These are phyloP conservation scores for Grammomys dolichurus DNA, from an alignment of 2,113 vertebrate species.

Conservation along the genomic window DNA sequence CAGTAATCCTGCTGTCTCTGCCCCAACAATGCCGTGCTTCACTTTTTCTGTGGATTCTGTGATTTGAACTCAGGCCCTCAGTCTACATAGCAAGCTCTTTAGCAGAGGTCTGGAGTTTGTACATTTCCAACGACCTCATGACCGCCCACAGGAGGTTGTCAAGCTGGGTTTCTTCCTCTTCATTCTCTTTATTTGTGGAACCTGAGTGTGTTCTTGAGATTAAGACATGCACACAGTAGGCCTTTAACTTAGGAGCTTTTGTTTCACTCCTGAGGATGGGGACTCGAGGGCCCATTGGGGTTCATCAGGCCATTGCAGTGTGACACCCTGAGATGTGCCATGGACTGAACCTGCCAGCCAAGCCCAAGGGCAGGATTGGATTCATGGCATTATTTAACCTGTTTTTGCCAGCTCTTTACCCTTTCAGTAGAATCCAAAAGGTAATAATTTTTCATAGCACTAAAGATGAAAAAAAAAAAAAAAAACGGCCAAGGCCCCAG, in stretches of 20 bases:
- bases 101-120: not conserved
- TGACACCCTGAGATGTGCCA: not conserved
- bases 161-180: not conserved
- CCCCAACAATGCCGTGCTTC: not conserved
- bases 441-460: constrained; percentile 8
- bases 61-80: not conserved
- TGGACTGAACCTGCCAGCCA: not conserved
- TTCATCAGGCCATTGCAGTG: not conserved
- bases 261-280: not conserved
- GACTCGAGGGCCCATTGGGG: not conserved
- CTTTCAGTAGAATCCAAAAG: not conserved
- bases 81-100: not conserved
- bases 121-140: not conserved
- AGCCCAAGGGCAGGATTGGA: not conserved
- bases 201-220: not conserved
- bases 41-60: not conserved
- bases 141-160: not conserved
- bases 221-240: not conserved
- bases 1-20: not conserved
- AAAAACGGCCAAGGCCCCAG: not conserved
- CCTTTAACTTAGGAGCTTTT: not conserved
- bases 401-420: not conserved
- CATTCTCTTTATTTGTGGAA: not conserved
- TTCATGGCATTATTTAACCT: not conserved
- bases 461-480: not conserved